Percentiles rank a stretch among this genome's conserved stretches.
phyloP scores from a whole-genome alignment of 2,113 vertebrate species.

The Clarias magur region DNA sequence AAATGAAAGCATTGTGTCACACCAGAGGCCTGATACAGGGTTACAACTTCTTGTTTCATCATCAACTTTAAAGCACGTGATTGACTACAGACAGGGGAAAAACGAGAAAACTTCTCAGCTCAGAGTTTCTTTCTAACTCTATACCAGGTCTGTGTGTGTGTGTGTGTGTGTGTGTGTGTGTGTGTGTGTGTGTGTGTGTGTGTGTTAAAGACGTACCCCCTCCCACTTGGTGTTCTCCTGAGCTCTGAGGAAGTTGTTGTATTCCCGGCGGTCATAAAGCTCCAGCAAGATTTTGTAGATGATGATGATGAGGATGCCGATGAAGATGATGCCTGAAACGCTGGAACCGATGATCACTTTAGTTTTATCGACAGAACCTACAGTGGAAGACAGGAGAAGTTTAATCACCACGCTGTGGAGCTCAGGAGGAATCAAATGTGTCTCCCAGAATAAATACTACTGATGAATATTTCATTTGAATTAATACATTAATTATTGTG shows the following conservation, averaged over 20 bases:
- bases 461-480: no score
- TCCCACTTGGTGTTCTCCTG: slow-evolving; percentile 65
- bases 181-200: slow-evolving; percentile 2
- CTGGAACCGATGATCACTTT: slow-evolving; percentile 60
- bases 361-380: slow-evolving; percentile 59
- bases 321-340: slow-evolving; percentile 63
- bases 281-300: slow-evolving; percentile 66
- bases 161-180: background rate
- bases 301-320: slow-evolving; percentile 69
- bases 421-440: no score
- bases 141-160: no score
- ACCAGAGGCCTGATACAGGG: no score
- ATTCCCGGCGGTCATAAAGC: slow-evolving; percentile 72
- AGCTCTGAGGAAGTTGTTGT: slow-evolving; percentile 67
- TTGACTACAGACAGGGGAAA: no score
- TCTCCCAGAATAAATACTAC: no score
- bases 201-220: slow-evolving; percentile 60
- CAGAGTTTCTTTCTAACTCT: no score
- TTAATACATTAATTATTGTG: no score
- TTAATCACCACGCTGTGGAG: background rate
- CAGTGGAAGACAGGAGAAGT: background rate
- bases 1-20: no score
- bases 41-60: no score
- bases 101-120: no score
- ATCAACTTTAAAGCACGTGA: no score